phyloP scores from a whole-genome alignment of 2,797 vertebrate species.

The Phataginus tricuspis region DNA sequence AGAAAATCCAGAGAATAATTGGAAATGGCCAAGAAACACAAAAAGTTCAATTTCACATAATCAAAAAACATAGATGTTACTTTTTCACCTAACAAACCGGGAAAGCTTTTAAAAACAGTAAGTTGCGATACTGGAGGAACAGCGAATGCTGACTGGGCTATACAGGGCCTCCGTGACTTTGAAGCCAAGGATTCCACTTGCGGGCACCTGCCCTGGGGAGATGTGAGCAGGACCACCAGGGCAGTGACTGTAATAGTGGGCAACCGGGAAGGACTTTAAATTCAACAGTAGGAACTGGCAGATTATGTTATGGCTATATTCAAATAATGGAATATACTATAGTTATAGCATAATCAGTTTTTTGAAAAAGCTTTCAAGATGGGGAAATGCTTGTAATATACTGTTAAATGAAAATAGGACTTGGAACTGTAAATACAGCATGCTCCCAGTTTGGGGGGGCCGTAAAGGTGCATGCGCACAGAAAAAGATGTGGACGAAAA shows the following conservation, averaged over 20 bases:
- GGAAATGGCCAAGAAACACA: background rate
- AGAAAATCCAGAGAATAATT: background rate
- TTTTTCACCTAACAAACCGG: background rate
- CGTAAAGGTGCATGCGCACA: background rate
- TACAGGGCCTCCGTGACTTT: background rate
- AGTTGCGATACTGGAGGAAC: background rate
- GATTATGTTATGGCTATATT: background rate
- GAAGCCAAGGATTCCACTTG: background rate
- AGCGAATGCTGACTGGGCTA: background rate
- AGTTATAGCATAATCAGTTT: background rate
- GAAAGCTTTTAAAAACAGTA: background rate
- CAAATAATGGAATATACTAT: background rate
- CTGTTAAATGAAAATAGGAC: slow-evolving; percentile 7
- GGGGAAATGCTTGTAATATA: background rate
- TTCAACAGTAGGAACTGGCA: background rate
- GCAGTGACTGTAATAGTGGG: background rate
- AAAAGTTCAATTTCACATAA: background rate
- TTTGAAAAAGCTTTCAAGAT: background rate
- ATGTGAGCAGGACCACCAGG: background rate
- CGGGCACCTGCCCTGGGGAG: background rate
- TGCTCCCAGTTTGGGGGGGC: background rate
- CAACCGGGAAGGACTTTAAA: background rate
- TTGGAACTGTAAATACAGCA: background rate
- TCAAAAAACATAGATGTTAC: slow-evolving; percentile 10
- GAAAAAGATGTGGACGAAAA: slow-evolving; percentile 32